Evolutionary conservation across 2,797 vertebrate species (phyloP).

Genomic region (Syngnathus acus): DNA sequence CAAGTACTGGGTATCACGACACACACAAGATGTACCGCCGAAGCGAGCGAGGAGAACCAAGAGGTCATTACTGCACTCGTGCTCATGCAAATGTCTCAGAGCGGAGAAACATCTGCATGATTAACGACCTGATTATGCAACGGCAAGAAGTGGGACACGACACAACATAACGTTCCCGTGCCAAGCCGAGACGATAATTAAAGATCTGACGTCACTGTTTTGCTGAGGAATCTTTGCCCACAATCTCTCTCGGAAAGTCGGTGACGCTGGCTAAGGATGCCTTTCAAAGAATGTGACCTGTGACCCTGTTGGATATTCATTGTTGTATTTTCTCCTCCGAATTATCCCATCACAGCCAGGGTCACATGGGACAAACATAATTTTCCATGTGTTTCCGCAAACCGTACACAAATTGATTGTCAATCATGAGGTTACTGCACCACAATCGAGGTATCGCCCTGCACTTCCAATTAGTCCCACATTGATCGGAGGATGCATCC

Average conservation of each 20-base stretch:
- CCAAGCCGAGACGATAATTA: conserved; percentile 37
- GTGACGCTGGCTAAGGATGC: background rate
- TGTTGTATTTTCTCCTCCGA: background rate
- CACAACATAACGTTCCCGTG: conserved; percentile 41
- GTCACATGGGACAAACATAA: background rate
- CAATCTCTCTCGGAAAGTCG: background rate
- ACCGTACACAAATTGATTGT: background rate
- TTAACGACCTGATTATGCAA: conserved; percentile 59
- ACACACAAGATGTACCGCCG: conserved; percentile 7
- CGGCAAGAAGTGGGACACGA: conserved; percentile 45
- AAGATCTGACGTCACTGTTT: conserved; percentile 24
- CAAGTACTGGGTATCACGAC: background rate
- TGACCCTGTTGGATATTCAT: conserved; percentile 2
- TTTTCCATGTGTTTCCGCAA: background rate
- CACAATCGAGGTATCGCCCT: conserved; percentile 34
- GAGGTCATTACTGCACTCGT: conserved; percentile 39
- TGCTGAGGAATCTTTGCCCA: background rate
- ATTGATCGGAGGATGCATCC: conserved; percentile 49
- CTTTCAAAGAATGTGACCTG: background rate
- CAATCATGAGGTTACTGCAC: conserved; percentile 24
- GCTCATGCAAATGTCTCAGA: conserved; percentile 37
- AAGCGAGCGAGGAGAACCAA: conserved; percentile 30
- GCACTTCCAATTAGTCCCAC: conserved; percentile 51
- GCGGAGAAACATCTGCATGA: conserved; percentile 53
- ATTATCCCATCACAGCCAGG: background rate